Base-by-base conservation (phyloP, 2,888 invertebrate species). In the Diarsia brunnea region DNA sequence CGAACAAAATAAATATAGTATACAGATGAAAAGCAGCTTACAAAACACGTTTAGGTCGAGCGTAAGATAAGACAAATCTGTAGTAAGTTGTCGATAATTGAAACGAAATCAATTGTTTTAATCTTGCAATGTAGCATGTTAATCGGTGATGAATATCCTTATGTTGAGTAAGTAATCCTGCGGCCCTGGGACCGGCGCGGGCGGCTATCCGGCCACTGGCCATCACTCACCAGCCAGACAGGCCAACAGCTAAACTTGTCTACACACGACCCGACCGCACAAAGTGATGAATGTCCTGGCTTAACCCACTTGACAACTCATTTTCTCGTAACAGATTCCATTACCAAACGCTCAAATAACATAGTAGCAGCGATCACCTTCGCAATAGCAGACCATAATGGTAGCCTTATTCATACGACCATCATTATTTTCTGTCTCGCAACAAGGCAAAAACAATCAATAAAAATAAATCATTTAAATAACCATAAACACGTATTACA, bases 381-480 rank as follows among this genome's bases (percentile, higher is more conserved):
- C 95, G 95, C 95, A 95, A 95, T 93, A 93, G 85, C 90, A 88
- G 87, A 89, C 89, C 88, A 92, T 95, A 95, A 95, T 96, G 92
- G 94, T 94, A 95, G 95, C 94, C 93, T 95, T 94, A 95, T 94
- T 94, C 94, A 93, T 94, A 92, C 94, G 91, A 88, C 93, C 93
- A 95, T 95, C 95, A 96, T 96, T 96, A 96, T 95, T 96, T 96
- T 96, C 95, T 95, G 96, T 96, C 96, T 95, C 88, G 94, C 94
- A 96, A 94, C 96, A 96, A 96, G 95, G 96, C 96, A 93, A 96
- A 96, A 95, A 96, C 96, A 95, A 96, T 96, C 96, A 96, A 96
- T 96, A 96, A 96, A 96, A 96, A 96, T 96, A 96, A 96, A 96
- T 96, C 96, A 96, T 96, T 96, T 96, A 96, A 96, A 96, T 96